A percentile compares a stretch with the other conserved stretches of the same genome.
Conservation (phyloP, 2,888 invertebrate genomes). For the Mythimna lalbum region DNA sequence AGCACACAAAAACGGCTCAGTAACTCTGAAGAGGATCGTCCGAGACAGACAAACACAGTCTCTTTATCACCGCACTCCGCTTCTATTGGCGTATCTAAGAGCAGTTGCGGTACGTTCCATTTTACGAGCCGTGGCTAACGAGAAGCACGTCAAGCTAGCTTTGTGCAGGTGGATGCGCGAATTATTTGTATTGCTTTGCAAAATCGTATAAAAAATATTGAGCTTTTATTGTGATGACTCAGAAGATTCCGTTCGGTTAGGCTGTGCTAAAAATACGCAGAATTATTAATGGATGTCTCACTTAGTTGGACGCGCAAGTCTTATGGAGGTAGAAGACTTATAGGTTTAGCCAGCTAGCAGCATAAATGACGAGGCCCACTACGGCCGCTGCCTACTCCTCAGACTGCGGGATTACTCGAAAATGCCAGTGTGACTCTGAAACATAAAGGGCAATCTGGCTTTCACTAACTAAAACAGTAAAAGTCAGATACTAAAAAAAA, state of each 20-base stretch:
- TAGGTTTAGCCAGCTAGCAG: not conserved
- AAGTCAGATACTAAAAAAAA: too few relatives aligned
- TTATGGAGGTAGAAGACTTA: not conserved
- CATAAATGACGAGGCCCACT: too few relatives aligned
- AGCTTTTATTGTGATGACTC: not conserved
- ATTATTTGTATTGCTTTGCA: slow-evolving; percentile 38
- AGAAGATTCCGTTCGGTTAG: not conserved
- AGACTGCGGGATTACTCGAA: too few relatives aligned
- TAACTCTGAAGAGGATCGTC: slow-evolving; percentile 22
- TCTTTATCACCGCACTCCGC: slow-evolving; percentile 36
- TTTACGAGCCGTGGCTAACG: slow-evolving; percentile 61
- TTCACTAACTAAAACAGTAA: too few relatives aligned
- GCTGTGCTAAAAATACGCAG: not conserved
- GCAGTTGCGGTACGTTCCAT: slow-evolving; percentile 58
- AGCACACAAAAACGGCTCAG: slow-evolving; percentile 14
- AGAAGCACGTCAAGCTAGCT: slow-evolving; percentile 48
- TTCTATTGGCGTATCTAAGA: slow-evolving; percentile 51
- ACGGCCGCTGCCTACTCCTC: too few relatives aligned
- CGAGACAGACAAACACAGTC: slow-evolving; percentile 27
- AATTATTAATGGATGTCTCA: not conserved
- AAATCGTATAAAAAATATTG: slow-evolving; percentile 12
- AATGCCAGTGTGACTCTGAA: too few relatives aligned
- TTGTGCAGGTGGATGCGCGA: slow-evolving; percentile 43
- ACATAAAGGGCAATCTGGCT: too few relatives aligned
- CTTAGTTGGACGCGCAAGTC: not conserved